These are phyloP conservation scores for Limulus polyphemus DNA, from an alignment of 2,888 invertebrate species.

Conservation along the genomic window DNA sequence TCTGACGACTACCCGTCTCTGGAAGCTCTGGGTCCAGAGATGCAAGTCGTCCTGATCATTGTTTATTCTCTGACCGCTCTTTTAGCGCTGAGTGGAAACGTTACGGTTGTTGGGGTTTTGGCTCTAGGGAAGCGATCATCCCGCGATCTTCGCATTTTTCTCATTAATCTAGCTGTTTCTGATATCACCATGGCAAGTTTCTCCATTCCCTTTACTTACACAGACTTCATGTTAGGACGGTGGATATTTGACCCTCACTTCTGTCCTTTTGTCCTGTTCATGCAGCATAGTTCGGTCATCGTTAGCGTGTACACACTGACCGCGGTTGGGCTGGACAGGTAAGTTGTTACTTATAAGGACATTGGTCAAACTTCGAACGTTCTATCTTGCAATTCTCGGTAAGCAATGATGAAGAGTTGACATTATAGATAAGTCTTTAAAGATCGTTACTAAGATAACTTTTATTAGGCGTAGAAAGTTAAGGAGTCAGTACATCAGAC, in stretches of 20 bases:
- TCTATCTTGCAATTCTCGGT: too few species aligned
- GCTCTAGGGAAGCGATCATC: conserved; percentile 34
- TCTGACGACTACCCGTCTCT: conserved; percentile 6
- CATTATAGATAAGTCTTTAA: too few species aligned
- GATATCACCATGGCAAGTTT: conserved; percentile 79
- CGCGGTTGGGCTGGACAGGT: conserved; percentile 40
- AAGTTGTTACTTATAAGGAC: conserved; percentile 2
- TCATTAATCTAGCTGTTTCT: conserved; percentile 66
- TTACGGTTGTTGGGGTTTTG: conserved; percentile 39
- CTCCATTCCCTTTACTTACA: conserved; percentile 72
- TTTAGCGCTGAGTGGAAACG: conserved; percentile 39
- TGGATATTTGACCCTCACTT: conserved; percentile 41
- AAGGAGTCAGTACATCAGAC: too few species aligned
- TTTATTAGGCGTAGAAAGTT: too few species aligned
- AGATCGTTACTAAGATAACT: too few species aligned
- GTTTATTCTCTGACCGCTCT: conserved; percentile 39
- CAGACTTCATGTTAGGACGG: conserved; percentile 23
- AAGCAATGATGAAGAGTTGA: too few species aligned
- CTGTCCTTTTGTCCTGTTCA: conserved; percentile 40
- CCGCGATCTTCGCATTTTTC: conserved; percentile 43
- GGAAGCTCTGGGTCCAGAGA: conserved; percentile 1
- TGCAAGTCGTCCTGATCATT: conserved; percentile 33
- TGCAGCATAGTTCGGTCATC: conserved; percentile 37
- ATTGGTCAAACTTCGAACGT: too few species aligned
- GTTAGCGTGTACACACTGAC: conserved; percentile 40